Base-by-base conservation (phyloP, 53 echinoderm and acorn worm genomes). In the Holothuria leucospilota region DNA sequence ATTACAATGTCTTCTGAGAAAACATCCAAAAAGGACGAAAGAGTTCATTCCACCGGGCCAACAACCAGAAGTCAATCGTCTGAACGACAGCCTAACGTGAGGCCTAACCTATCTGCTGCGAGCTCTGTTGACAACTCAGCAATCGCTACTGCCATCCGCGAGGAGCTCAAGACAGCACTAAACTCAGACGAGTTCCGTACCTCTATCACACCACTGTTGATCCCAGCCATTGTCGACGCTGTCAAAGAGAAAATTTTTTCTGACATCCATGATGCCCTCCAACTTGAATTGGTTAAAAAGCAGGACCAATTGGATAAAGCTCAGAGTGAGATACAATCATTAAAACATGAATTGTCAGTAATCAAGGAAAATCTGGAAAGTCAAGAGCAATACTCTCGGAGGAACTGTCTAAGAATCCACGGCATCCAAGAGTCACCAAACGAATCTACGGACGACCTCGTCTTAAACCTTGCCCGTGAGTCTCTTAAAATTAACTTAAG, bases 371-470 rank as follows among this genome's bases (percentile, higher is more conserved):
- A 49, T 6, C 2, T 65, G 25, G 29, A 65, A 65, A 65, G 65
- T 65, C 65, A 65, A 14, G 72, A 71, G 20, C 72, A 71, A 15
- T 71, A 71, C 27, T 71, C 34, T 39, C 72, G 72, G 2, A 12
- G 72, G 0, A 71, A 30, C 72, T 71, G 38, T 41, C 15, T 71
- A 71, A 26, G 72, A 29, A 39, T 71, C 72, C 41, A 39, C 38
- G 72, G 72, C 9, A 71, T 71, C 30, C 13, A 41, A 41, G 72
- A 71, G 38, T 38, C 72, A 71, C 38, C 38, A 1, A 16, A 20
- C 20, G 72, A 71, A 20, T 34, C 38, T 11, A 71, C 72, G 23
- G 72, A 71, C 39, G 72, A 71, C 14, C 25, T 71, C 14, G 72
- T 30, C 20, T 21, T 65, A 65, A 65, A 65, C 16, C 65, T n/a